phyloP scores from a whole-genome alignment of 2,113 vertebrate species.

The Pluvialis apricaria region DNA sequence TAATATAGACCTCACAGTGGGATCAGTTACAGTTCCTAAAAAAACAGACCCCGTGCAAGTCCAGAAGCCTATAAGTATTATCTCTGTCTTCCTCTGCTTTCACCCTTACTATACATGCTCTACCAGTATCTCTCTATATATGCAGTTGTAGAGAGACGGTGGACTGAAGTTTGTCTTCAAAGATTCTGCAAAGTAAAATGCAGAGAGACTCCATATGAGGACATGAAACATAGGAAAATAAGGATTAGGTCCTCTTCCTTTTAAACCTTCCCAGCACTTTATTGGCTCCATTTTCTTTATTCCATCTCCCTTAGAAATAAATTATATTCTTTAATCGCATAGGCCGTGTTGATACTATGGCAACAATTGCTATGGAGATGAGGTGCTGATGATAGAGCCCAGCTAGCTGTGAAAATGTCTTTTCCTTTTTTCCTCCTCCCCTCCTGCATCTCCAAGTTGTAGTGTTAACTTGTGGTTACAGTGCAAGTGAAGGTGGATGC shows the following conservation, averaged over 20 bases:
- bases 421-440: neutral
- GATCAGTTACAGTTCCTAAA: constrained; percentile 42
- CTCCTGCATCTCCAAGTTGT: neutral
- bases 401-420: neutral
- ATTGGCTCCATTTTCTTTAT: neutral
- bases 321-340: neutral
- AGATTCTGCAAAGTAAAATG: neutral
- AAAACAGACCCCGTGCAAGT: neutral
- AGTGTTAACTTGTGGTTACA: neutral
- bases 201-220: neutral
- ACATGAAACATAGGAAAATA: neutral
- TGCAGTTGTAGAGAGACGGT: neutral
- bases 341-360: neutral
- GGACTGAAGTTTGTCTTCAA: neutral
- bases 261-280: neutral
- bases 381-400: neutral
- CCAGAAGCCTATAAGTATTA: neutral
- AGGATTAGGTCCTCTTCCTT: neutral
- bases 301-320: neutral
- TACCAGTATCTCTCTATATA: neutral
- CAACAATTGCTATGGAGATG: constrained; percentile 45
- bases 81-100: neutral
- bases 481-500: neutral
- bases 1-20: constrained; percentile 66
- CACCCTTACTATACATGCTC: neutral